Conservation (phyloP, 2,797 vertebrate species). For the Bucorvus abyssinicus region DNA sequence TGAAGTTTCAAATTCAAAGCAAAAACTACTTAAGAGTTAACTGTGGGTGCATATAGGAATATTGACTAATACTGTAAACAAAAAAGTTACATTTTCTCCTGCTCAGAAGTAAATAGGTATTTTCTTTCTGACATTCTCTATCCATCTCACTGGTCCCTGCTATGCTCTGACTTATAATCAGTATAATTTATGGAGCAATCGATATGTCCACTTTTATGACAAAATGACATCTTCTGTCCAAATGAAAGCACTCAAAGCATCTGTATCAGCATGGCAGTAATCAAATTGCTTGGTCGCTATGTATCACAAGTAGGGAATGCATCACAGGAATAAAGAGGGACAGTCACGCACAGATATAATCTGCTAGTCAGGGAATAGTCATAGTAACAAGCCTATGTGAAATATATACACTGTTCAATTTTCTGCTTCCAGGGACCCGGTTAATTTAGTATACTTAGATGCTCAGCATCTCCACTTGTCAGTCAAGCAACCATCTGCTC, state of each 20-base stretch:
- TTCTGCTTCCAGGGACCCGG: background rate
- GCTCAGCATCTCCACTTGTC: slow-evolving; percentile 11
- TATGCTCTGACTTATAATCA: background rate
- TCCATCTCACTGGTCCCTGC: background rate
- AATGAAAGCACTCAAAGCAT: background rate
- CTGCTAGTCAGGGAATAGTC: background rate
- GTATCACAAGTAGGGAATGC: background rate
- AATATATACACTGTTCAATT: background rate
- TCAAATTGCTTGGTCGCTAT: background rate
- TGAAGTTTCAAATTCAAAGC: background rate
- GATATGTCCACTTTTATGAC: background rate
- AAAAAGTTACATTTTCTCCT: background rate
- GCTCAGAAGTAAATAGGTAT: background rate
- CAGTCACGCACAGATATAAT: background rate
- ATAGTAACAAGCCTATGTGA: background rate
- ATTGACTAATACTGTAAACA: background rate
- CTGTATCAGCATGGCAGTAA: background rate
- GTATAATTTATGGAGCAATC: background rate
- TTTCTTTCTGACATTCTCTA: background rate
- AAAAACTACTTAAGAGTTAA: background rate
- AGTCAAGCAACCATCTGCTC: slow-evolving; percentile 53
- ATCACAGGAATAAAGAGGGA: background rate
- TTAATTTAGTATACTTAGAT: background rate
- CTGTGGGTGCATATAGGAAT: background rate
- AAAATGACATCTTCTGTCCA: background rate